Evolutionary conservation across 2,797 vertebrate genomes (phyloP).

Genomic region (Rallus crepitans): DNA sequence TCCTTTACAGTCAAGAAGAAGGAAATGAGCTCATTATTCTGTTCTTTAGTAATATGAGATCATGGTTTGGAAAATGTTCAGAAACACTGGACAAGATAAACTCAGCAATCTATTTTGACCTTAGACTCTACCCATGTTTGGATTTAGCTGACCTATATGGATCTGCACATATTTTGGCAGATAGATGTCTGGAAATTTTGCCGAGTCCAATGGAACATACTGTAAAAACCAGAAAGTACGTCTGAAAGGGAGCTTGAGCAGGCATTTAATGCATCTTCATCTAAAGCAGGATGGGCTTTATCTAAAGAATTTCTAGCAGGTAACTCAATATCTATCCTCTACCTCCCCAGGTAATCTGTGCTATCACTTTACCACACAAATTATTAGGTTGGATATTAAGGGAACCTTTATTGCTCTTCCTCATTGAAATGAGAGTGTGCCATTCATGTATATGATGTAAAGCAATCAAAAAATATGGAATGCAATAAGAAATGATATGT

Average conservation of each 20-base stretch:
- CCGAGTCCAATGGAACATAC: neutral
- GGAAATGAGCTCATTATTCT: neutral
- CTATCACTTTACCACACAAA: neutral
- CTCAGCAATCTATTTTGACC: conserved; percentile 4
- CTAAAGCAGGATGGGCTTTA: neutral
- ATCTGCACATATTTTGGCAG: neutral
- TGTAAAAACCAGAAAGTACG: neutral
- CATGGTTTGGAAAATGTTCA: conserved; percentile 15
- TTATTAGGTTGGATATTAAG: neutral
- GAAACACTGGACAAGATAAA: conserved; percentile 51
- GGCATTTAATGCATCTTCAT: neutral
- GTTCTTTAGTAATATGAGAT: neutral
- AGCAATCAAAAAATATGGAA: neutral
- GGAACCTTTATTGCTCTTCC: neutral
- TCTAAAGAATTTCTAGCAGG: neutral
- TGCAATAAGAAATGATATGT: neutral
- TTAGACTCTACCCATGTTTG: neutral
- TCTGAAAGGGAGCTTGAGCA: neutral
- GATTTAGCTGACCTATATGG: conserved; percentile 21
- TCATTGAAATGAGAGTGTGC: neutral
- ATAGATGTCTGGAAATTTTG: neutral
- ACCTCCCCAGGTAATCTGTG: neutral
- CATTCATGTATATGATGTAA: neutral
- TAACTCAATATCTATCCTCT: neutral
- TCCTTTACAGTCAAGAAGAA: neutral